Evolutionary conservation across 2,113 vertebrate species (phyloP).

Genomic region (Rhinoptilus africanus): DNA sequence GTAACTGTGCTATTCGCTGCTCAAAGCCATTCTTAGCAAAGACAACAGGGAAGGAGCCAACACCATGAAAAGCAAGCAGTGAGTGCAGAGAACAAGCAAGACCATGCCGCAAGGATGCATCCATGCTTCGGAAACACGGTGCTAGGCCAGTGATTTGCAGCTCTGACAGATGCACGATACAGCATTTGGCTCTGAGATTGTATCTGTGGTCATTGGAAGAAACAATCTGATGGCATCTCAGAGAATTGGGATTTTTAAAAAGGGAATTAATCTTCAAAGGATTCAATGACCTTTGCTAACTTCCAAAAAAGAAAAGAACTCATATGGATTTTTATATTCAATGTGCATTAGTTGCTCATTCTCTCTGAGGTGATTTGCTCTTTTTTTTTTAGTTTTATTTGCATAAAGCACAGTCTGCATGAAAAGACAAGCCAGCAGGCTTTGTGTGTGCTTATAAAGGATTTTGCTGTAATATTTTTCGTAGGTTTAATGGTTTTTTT

Average conservation of each 20-base stretch:
- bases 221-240: constrained; percentile 17
- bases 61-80: background rate
- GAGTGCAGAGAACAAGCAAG: background rate
- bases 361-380: constrained; percentile 28
- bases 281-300: constrained; percentile 40
- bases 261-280: constrained; percentile 48
- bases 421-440: background rate
- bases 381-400: background rate
- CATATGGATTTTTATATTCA: constrained; percentile 43
- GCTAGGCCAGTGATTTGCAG: background rate
- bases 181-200: constrained; percentile 41
- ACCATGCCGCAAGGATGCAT: background rate
- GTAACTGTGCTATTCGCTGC: background rate
- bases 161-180: constrained; percentile 54
- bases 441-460: background rate
- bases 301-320: constrained; percentile 12
- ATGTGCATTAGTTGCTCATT: background rate
- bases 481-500: background rate
- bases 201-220: constrained; percentile 46
- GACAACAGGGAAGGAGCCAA: background rate
- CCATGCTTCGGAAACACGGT: background rate
- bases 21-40: background rate
- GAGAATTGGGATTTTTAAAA: constrained; percentile 40
- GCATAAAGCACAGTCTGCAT: constrained; percentile 10
- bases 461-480: background rate